Conservation (phyloP, 2,888 invertebrate genomes). For the Acanthopleura granulata region DNA sequence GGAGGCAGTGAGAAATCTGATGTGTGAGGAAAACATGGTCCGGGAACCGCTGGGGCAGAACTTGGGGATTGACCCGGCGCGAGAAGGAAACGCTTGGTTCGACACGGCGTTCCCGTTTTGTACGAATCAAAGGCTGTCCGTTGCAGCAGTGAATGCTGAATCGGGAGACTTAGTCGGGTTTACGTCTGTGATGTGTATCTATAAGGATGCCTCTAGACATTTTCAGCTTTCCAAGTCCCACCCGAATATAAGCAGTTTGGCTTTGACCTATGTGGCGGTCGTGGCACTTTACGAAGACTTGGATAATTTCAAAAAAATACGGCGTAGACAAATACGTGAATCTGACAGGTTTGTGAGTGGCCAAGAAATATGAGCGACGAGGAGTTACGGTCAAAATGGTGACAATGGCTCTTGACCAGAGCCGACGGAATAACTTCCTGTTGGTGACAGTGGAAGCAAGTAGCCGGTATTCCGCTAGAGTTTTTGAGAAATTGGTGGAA, state of each 20-base stretch:
- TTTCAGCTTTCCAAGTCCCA: not conserved
- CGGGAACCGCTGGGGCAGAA: not conserved
- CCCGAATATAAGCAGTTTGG: not conserved
- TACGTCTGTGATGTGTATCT: not conserved
- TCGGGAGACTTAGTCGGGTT: not conserved
- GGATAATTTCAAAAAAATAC: not conserved
- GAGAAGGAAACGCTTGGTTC: not conserved
- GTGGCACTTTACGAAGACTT: not conserved
- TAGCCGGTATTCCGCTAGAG: not conserved
- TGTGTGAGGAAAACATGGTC: not conserved
- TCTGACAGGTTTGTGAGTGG: not conserved
- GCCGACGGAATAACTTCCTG: not conserved
- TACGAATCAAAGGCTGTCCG: not conserved
- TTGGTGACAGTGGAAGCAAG: not conserved
- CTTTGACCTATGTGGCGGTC: not conserved
- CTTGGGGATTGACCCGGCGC: not conserved
- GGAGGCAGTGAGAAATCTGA: not conserved
- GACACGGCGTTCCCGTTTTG: not conserved
- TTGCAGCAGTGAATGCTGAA: not conserved
- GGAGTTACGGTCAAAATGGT: not conserved
- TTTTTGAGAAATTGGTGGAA: not conserved
- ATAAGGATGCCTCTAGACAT: not conserved
- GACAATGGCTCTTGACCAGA: not conserved
- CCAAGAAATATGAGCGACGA: not conserved
- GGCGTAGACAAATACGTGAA: not conserved